These are phyloP conservation scores for Pungitius pungitius DNA, from an alignment of 2,113 vertebrate genomes.

Conservation along the genomic window DNA sequence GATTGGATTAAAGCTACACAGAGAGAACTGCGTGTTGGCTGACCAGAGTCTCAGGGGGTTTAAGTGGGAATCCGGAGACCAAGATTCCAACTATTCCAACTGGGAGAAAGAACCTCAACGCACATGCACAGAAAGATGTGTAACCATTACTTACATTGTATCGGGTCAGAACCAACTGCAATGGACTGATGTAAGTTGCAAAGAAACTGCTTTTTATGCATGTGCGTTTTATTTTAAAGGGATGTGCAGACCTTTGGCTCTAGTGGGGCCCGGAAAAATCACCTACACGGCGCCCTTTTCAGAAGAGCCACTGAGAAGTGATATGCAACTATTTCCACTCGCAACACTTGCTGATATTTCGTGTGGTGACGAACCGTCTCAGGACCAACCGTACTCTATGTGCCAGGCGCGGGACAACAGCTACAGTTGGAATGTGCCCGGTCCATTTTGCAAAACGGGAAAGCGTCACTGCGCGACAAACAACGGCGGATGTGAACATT, in stretches of 20 bases:
- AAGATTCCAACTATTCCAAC: slow-evolving; percentile 71
- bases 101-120: slow-evolving; percentile 71
- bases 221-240: slow-evolving; percentile 78
- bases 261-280: slow-evolving; percentile 58
- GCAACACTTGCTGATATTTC: slow-evolving; percentile 67
- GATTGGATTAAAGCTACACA: slow-evolving; percentile 76
- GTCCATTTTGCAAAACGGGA: slow-evolving; percentile 67
- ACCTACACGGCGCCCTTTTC: slow-evolving; percentile 72
- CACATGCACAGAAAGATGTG: slow-evolving; percentile 79
- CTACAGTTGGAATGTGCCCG: slow-evolving; percentile 63
- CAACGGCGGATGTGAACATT: slow-evolving; percentile 77
- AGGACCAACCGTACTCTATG: neutral
- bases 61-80: slow-evolving; percentile 69
- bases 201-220: slow-evolving; percentile 43
- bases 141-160: slow-evolving; percentile 35
- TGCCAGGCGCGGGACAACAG: neutral
- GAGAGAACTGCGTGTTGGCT: slow-evolving; percentile 44
- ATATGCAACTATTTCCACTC: slow-evolving; percentile 61
- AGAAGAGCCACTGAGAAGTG: slow-evolving; percentile 19
- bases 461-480: slow-evolving; percentile 43
- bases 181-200: slow-evolving; percentile 71
- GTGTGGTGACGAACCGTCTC: slow-evolving; percentile 25
- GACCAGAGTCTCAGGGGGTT: slow-evolving; percentile 70
- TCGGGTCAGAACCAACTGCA: slow-evolving; percentile 38
- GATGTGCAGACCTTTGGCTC: slow-evolving; percentile 75